Base-by-base conservation (phyloP, 2,888 invertebrate genomes). In the Strigamia crassipes region DNA sequence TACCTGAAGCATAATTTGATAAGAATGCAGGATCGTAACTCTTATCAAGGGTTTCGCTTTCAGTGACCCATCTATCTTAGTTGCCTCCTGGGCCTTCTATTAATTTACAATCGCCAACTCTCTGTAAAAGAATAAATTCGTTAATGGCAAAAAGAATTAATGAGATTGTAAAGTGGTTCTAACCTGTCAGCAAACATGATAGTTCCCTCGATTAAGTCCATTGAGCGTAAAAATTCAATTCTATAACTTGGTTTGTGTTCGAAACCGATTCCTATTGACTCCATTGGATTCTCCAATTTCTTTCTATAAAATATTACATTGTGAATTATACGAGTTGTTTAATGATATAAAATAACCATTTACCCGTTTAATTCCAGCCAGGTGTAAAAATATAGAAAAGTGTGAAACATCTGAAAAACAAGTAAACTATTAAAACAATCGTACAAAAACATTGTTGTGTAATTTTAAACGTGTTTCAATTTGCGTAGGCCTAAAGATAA, bases 181-280 rank as follows among this genome's bases (percentile, higher is more conserved):
- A 5, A 79, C 79, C 79, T 79, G 34, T 38, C 79, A 8, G 79
- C 79, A 34, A 8, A 34, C 8, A 41, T 38, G 13, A 9, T 38
- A 3, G 34, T 79, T 12, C 79, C 79, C 6, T 79, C n/a, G 3
- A 38, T 21, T 31, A 79, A 8, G 79, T 79, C 79, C 12, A 79
- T 34, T 34, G 21, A 18, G 21, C 38, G 38, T 9, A 18, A 18
- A 34, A 79, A 21, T 5, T 31, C 12, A 5, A 5, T 79, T 15
- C 79, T 12, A 6, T 5, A 5, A 41, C 31, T 31, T 34, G 34
- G 6, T 41, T 38, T 38, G 38, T 79, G 31, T 13, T 34, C 21
- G 15, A 31, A 13, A 79, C 9, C 8, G 79, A 34, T 79, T 41
- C 21, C 79, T 41, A 79, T 41, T 79, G 79, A 79, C 34, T 13